Evolutionary conservation across 2,888 invertebrate genomes (phyloP), one percentile per base, ranked within the genome.

Genomic region (Scaptomyza polygonia): DNA sequence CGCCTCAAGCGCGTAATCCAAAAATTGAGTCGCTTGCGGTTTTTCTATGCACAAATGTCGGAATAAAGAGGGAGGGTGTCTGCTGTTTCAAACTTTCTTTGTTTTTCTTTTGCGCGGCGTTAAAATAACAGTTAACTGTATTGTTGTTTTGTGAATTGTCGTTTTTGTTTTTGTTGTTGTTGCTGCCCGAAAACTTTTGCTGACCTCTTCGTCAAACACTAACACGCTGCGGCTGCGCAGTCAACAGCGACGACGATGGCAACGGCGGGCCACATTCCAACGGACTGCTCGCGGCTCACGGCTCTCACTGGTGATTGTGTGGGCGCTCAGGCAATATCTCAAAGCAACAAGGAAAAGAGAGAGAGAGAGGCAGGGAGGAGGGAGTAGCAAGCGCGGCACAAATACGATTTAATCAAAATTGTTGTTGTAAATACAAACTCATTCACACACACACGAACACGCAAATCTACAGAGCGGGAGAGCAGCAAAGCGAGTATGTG

Each of bases 391-490:
- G 53, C 71, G 67, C 59, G 77, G 65, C 78, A 74, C 69, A 74
- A 69, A 73, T 75, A 80, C 81, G 86, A 84, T 82, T 87, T 87
- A 82, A 82, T 82, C 88, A 87, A 82, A 82, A 80, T 61, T 78
- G 64, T 68, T 66, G 48, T 55, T 59, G 54, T 67, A 65, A 44
- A 67, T 45, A 42, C 51, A 56, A 36, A 59, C 32, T 62, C 53
- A 52, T 43, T 52, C 32, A 67, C 44, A 54, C 25, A 57, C 29
- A 57, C 27, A 61, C 55, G 47, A 14, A n/a, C 47, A 48, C 48
- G 32, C 39, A 56, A 51, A 32, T 32, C 29, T 27, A 48, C 47
- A 63, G 61, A 47, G 57, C 51, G 64, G 53, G 67, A 58, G 56
- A 51, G 54, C 52, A 42, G 34, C 36, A 30, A 32, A 43, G 32